A percentile compares a stretch with the other conserved stretches of the same genome.
These are phyloP conservation scores for Drosophila mimica DNA, from an alignment of 2,888 invertebrate species.

Conservation along the genomic window DNA sequence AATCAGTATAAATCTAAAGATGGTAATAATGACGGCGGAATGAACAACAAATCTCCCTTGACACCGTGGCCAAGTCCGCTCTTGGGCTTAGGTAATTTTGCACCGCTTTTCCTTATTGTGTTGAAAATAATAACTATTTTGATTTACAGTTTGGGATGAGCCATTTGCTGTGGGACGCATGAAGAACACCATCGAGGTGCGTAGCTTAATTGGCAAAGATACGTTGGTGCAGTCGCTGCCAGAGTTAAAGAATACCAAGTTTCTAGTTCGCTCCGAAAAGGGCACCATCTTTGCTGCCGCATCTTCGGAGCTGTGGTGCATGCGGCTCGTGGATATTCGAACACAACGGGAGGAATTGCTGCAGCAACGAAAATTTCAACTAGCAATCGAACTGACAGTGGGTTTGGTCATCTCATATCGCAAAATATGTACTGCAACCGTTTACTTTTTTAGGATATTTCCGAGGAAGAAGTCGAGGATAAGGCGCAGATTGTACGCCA, in stretches of 20 bases:
- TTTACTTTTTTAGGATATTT: constrained; percentile 88
- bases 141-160: constrained; percentile 91
- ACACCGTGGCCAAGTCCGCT: constrained; percentile 82
- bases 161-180: constrained; percentile 96
- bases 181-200: constrained; percentile 93
- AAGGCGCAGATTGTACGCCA: constrained; percentile 92
- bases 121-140: neutral
- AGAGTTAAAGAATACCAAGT: constrained; percentile 90
- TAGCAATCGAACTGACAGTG: constrained; percentile 96
- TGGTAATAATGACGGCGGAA: constrained; percentile 42
- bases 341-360: constrained; percentile 94
- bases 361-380: constrained; percentile 95
- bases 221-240: constrained; percentile 91
- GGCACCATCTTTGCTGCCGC: constrained; percentile 95
- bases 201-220: constrained; percentile 91
- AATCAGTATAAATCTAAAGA: constrained; percentile 85
- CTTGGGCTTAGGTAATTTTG: constrained; percentile 75
- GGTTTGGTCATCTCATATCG: constrained; percentile 79
- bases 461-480: constrained; percentile 92
- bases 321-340: constrained; percentile 92
- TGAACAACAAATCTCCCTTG: constrained; percentile 60
- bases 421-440: neutral
- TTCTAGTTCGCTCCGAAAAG: constrained; percentile 90
- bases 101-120: neutral
- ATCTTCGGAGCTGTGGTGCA: constrained; percentile 94